A percentile compares a stretch with the other conserved stretches of the same genome.
These are phyloP conservation scores for Nowickia ferox DNA, from an alignment of 2,888 invertebrate genomes.

Conservation along the genomic window DNA sequence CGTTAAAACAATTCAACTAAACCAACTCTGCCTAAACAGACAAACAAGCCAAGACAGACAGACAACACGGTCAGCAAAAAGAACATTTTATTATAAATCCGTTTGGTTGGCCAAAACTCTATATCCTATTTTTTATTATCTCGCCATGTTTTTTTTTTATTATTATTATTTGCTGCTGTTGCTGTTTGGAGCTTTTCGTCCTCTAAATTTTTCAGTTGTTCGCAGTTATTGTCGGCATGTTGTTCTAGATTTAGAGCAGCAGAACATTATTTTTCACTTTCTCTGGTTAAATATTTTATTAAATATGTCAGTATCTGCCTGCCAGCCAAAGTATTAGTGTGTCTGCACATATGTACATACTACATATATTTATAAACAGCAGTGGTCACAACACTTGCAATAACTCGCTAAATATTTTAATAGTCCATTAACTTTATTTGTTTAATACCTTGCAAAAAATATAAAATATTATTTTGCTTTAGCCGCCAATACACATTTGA, in stretches of 20 bases:
- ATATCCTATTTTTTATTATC: constrained; percentile 33
- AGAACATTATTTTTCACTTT: constrained; percentile 51
- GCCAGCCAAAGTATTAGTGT: constrained; percentile 10
- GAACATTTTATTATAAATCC: constrained; percentile 61
- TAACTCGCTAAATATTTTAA: too few species aligned
- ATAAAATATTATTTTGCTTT: neutral
- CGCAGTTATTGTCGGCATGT: constrained; percentile 56
- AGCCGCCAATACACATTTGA: too few species aligned
- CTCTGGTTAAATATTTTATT: neutral
- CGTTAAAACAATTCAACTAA: constrained; percentile 32
- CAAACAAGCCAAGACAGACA: neutral
- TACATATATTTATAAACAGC: neutral
- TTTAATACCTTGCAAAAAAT: neutral
- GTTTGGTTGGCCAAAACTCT: constrained; percentile 56
- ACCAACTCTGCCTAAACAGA: neutral
- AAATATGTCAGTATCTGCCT: constrained; percentile 35
- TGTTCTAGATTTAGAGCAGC: constrained; percentile 59
- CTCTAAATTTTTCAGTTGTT: constrained; percentile 56
- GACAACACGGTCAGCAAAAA: constrained; percentile 29
- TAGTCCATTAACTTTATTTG: neutral
- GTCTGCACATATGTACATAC: neutral
- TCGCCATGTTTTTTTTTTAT: neutral
- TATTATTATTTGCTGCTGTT: neutral
- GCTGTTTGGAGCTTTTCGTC: constrained; percentile 5
- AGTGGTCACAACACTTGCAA: neutral